Base-by-base conservation (phyloP, 2,113 vertebrate genomes). In the Amphiprion ocellaris region DNA sequence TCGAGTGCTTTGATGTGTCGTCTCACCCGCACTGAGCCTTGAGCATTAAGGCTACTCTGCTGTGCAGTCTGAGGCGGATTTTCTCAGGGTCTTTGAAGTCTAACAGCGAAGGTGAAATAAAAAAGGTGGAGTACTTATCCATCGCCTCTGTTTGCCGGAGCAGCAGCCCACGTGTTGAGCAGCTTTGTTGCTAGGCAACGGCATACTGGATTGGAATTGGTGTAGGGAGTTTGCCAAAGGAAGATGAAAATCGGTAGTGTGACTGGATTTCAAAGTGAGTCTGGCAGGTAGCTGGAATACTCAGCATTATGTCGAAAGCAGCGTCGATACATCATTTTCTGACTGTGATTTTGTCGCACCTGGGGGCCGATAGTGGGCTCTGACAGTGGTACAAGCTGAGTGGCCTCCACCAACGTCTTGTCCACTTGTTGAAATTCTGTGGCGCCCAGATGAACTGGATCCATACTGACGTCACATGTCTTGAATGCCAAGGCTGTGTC, bases 181-280 rank as follows among this genome's bases (percentile, higher is more conserved):
- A 44, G 74, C 75, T 79, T 75, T 95, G 94, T 95, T 94, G 92
- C 95, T 84, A 91, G 86, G 93, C 91, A 93, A 94, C 91, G 15
- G 62, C 68, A 23, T 84, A 79, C 81, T 84, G 87, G 82, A 83
- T 89, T 77, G 68, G 69, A 83, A 81, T 84, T 88, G 82, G 85
- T 59, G 76, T 78, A 71, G 60, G 64, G 64, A 79, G 71, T 74
- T 78, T 82, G 74, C 69, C 59, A 81, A 28, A 19, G 39, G 77
- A 79, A 62, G 83, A 87, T 89, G 83, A 85, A 60, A 81, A 74
- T 47, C 60, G 76, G n/a, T n/a, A 58, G 23, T 78, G 76, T 86
- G 89, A 78, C 59, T 52, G 68, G 65, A 61, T 84, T 90, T 77
- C 77, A 79, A 23, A 88, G 85, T 10, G 46, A 86, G 53, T 77